Conservation (phyloP, 2,888 invertebrate species). For the Hylaea fasciaria region DNA sequence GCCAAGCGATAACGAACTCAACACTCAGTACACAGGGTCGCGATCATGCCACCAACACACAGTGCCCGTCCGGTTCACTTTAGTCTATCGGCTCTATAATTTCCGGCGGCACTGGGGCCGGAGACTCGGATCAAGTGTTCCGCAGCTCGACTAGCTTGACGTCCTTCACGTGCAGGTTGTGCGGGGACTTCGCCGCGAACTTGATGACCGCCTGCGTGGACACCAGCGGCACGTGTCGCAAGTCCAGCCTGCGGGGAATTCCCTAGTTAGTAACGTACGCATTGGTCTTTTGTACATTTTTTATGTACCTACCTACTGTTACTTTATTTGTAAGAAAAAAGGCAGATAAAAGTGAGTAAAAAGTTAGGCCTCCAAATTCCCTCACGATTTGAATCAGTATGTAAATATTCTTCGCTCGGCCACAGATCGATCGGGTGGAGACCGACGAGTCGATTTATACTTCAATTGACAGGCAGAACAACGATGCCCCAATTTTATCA, state of each 20-base stretch:
- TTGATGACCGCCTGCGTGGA: conserved; percentile 93
- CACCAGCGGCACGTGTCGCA: conserved; percentile 92
- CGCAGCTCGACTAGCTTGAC: conserved; percentile 89
- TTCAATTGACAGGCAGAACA: too few species aligned
- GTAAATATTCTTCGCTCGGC: too few species aligned
- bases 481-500: too few species aligned
- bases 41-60: conserved; percentile 26
- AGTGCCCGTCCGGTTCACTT: conserved; percentile 13
- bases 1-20: conserved; percentile 14
- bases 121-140: conserved; percentile 73
- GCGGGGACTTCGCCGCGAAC: conserved; percentile 92
- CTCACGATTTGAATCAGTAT: too few species aligned
- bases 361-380: too few species aligned
- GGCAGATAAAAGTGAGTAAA: too few species aligned
- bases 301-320: too few species aligned
- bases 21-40: conserved; percentile 15
- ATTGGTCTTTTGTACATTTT: too few species aligned
- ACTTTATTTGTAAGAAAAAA: too few species aligned
- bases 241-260: conserved; percentile 85
- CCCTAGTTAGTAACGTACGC: neutral
- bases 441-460: too few species aligned
- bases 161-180: conserved; percentile 91
- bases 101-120: conserved; percentile 17
- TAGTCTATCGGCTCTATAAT: neutral
- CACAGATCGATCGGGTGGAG: too few species aligned